Percentiles rank a stretch among this genome's conserved stretches.
These are phyloP conservation scores for Tauraco hartlaubi DNA, from an alignment of 2,797 vertebrate genomes.

Conservation along the genomic window DNA sequence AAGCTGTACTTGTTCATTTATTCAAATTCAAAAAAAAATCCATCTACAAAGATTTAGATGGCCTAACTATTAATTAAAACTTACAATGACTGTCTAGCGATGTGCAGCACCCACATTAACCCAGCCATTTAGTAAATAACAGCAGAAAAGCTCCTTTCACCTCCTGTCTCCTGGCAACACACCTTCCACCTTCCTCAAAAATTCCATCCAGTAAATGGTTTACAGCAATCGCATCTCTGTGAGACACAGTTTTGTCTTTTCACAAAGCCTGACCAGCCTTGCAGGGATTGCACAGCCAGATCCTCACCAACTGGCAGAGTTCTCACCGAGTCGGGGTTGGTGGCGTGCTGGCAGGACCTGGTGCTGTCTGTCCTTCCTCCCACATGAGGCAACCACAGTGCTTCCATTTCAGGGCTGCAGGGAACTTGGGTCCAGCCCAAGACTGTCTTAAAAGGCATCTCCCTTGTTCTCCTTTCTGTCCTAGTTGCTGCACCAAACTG, in stretches of 20 bases:
- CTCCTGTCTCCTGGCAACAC: background rate
- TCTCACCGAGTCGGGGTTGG: accelerated
- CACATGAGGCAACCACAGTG: background rate
- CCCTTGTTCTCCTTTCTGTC: background rate
- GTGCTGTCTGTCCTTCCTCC: background rate
- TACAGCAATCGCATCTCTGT: background rate
- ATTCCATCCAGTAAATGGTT: background rate
- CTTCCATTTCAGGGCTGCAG: background rate
- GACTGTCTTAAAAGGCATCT: background rate
- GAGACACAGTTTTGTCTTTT: background rate
- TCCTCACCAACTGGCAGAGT: accelerated
- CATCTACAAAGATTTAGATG: constrained; percentile 19
- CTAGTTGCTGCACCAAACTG: background rate
- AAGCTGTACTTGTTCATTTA: background rate
- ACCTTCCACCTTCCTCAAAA: background rate
- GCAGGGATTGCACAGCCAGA: accelerated
- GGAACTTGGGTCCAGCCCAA: background rate
- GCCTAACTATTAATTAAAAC: constrained; percentile 23
- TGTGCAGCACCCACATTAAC: background rate
- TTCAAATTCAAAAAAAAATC: background rate
- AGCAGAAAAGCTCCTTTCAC: background rate
- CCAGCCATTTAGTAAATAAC: background rate
- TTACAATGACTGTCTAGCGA: background rate
- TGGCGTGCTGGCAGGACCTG: background rate
- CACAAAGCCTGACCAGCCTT: background rate